Base-by-base conservation (phyloP, 2,888 invertebrate genomes). In the Seira sanloemensis region DNA sequence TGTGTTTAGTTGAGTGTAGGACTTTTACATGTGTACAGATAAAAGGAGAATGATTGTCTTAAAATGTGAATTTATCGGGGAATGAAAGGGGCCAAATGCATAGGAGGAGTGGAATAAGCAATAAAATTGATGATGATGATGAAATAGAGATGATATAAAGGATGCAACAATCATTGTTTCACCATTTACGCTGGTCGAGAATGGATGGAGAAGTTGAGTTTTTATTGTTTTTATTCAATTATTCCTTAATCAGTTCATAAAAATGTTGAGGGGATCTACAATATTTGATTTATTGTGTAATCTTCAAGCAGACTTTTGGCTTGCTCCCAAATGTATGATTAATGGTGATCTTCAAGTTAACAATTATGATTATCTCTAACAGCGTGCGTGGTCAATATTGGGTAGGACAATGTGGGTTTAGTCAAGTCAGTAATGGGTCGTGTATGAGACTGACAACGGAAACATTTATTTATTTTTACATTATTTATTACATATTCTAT, bases 291-390 rank as follows among this genome's bases (percentile, higher is more conserved):
- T 62, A 78, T 78, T 78, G 37, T 71, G 24, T 58, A 69, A 69
- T 72, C 24, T 78, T 46, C 12, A 37, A 72, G 25, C 72, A 18
- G 72, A 78, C 78, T 78, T 27, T 62, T 78, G 78, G 78, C 78
- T 71, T 78, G 78, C 78, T 78, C 78, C 78, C 71, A 72, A 78
- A 65, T 12, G 12, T 65, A 78, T 78, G 78, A 78, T 78, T 78
- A 78, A 78, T 78, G 69, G 54, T 37, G 24, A 54, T 69, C 5
- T n/a, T 68, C 24, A 9, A 26, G 0, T 75, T 12, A 9, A 12
- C 37, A 37, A 37, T 37, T 37, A 37, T 9, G 37, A 37, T 37
- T 37, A 37, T 37, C 37, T 5, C 12, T 9, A 37, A 37, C n/a
- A n/a, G n/a, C n/a, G n/a, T n/a, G n/a, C n/a, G n/a, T n/a, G n/a